Evolutionary conservation across 92 coral and sea anemone species (phyloP), one percentile per base, ranked within the genome.

Genomic region (Virgularia gustaviana): DNA sequence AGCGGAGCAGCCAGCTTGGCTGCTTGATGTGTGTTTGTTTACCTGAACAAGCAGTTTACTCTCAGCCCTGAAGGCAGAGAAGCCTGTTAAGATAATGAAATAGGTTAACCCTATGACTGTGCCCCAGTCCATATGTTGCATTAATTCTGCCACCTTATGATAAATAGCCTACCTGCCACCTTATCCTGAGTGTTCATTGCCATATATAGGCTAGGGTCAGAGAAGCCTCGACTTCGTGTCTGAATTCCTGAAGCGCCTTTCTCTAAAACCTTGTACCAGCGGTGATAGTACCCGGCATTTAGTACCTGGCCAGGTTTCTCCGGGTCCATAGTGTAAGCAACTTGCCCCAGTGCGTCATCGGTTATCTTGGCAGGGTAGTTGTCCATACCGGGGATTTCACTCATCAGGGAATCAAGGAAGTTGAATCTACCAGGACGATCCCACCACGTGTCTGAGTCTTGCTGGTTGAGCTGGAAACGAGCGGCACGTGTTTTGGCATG

Each of bases 381-480:
- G 22, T 54, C 55, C 28, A 47, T 52, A 25, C 68, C 81, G 25
- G 72, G 51, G 57, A 78, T 79, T 66, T 86, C 85, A 42, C 81
- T 43, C 90, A 86, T 86, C 15, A 86, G 39, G 22, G 78, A 78
- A 45, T 86, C 90, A 4, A 86, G 65, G 18, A 83, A 61, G 24
- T 85, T 72, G 60, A 65, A 86, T 36, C 75, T 58, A 20, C 30
- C 25, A 2, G 77, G 37, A 22, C 51, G 41, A 2, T 91, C 96
- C 31, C 37, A 38, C 84, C 87, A 86, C 7, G n/a, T 65, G 42
- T 72, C 81, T 0, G 9, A 71, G 37, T 86, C 90, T 9, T 66
- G 27, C 19, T 82, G 88, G 35, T 86, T 86, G 49, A 86, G 13
- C 71, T 86, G 85, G 55, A 86, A 86, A 2, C 90, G 27, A 31